These are phyloP conservation scores for Halichoeres trimaculatus DNA, from an alignment of 2,113 vertebrate genomes.

Conservation along the genomic window DNA sequence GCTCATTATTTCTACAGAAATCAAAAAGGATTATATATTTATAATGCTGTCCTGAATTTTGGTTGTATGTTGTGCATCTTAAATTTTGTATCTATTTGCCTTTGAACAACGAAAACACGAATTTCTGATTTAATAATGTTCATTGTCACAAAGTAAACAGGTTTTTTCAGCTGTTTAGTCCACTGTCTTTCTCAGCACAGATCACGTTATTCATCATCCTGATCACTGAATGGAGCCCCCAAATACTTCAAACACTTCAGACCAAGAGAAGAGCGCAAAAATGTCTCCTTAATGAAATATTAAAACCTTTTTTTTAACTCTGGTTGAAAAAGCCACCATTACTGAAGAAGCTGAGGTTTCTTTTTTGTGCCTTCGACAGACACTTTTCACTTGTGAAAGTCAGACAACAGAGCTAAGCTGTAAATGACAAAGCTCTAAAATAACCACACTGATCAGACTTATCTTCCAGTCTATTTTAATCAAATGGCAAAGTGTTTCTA, in stretches of 20 bases:
- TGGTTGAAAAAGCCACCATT: background rate
- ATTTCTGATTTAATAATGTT: slow-evolving; percentile 29
- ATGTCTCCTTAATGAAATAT: background rate
- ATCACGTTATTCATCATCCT: too few relatives aligned
- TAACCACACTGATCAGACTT: background rate
- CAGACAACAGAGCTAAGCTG: background rate
- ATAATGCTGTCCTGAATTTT: slow-evolving; percentile 15
- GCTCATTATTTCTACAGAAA: slow-evolving; percentile 4
- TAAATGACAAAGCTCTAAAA: background rate
- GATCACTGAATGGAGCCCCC: too few relatives aligned
- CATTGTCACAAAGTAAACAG: slow-evolving; percentile 28
- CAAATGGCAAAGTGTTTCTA: background rate
- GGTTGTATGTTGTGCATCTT: slow-evolving; percentile 59
- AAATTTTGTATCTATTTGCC: slow-evolving; percentile 52
- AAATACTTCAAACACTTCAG: background rate
- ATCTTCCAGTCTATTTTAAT: slow-evolving; percentile 22
- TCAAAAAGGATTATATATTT: background rate
- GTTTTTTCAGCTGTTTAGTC: slow-evolving; percentile 10
- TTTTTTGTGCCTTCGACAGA: background rate
- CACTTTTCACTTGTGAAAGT: background rate
- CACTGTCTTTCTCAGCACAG: background rate
- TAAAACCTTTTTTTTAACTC: too few relatives aligned
- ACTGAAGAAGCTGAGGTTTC: background rate
- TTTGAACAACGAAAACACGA: slow-evolving; percentile 49
- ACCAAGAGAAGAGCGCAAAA: background rate